A percentile compares a stretch with the other conserved stretches of the same genome.
phyloP scores from a whole-genome alignment of 2,113 vertebrate species.

The Alligator sinensis region DNA sequence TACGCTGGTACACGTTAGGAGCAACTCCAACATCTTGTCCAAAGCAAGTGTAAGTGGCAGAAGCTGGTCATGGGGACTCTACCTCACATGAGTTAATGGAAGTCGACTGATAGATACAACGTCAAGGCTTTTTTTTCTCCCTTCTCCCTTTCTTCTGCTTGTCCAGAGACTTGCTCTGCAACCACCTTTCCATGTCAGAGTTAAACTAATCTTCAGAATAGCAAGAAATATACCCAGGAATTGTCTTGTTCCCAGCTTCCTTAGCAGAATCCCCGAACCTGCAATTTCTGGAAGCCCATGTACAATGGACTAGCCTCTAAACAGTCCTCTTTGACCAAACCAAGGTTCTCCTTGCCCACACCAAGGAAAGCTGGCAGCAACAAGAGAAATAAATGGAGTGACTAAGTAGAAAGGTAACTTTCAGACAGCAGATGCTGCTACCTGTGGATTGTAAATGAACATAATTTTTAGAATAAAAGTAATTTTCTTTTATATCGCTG shows the following conservation, averaged over 20 bases:
- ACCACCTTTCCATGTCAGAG: background rate
- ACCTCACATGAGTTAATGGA: background rate
- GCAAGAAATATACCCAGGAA: background rate
- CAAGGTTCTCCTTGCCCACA: conserved; percentile 33
- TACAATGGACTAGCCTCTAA: background rate
- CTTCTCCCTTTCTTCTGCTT: background rate
- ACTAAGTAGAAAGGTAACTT: conserved; percentile 7
- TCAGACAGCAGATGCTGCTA: background rate
- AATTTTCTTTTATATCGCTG: background rate
- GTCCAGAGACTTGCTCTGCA: background rate
- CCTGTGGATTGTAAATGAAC: background rate
- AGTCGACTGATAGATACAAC: background rate
- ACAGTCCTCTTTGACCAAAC: background rate
- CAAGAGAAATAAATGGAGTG: background rate
- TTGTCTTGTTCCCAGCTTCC: conserved; percentile 4
- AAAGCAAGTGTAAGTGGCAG: background rate
- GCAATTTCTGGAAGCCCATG: rapidly evolving
- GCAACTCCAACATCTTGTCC: background rate
- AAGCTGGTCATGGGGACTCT: rapidly evolving
- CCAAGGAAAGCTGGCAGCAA: conserved; percentile 3
- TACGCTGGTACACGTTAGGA: background rate
- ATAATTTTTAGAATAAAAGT: background rate
- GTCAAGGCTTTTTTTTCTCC: background rate
- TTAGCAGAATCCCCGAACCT: background rate
- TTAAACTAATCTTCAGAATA: background rate